A percentile compares a stretch with the other conserved stretches of the same genome.
These are phyloP conservation scores for Pomacea maculata DNA, from an alignment of 1,140 invertebrate genomes.

Conservation along the genomic window DNA sequence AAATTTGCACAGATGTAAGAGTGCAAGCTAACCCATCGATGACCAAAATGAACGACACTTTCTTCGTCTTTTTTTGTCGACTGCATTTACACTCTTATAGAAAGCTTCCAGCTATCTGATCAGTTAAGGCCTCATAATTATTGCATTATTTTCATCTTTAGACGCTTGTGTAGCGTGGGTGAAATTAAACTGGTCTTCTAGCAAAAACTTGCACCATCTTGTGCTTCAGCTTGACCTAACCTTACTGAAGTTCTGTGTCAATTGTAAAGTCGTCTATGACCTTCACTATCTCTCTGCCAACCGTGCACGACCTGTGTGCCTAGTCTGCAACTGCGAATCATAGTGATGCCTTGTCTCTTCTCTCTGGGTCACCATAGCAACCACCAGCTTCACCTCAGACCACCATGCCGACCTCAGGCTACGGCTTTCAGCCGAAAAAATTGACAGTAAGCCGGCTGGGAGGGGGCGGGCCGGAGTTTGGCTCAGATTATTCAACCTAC, in stretches of 20 bases:
- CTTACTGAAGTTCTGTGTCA: too few relatives aligned
- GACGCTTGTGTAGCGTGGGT: neutral
- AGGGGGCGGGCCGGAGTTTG: slow-evolving; percentile 49
- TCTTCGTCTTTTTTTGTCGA: neutral
- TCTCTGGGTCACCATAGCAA: slow-evolving; percentile 24
- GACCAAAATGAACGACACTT: neutral
- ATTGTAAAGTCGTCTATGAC: too few relatives aligned
- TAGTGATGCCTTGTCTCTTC: neutral
- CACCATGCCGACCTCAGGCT: slow-evolving; percentile 33
- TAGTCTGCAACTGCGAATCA: too few relatives aligned
- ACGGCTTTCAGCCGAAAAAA: slow-evolving; percentile 52
- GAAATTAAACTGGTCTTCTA: too few relatives aligned
- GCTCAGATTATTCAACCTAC: slow-evolving; percentile 32
- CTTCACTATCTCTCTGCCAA: too few relatives aligned
- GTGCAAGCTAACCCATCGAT: neutral
- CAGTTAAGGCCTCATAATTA: neutral
- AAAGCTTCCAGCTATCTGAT: neutral
- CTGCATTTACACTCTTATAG: neutral
- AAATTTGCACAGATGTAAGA: neutral
- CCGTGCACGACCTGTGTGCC: too few relatives aligned
- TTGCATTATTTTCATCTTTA: neutral
- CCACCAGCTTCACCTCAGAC: slow-evolving; percentile 9
- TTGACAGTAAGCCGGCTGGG: slow-evolving; percentile 46
- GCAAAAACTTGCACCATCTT: too few relatives aligned
- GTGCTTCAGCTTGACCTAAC: too few relatives aligned